Evolutionary conservation across 2,113 vertebrate species (phyloP), one percentile per base, ranked within the genome.

Genomic region (Oryzias celebensis): DNA sequence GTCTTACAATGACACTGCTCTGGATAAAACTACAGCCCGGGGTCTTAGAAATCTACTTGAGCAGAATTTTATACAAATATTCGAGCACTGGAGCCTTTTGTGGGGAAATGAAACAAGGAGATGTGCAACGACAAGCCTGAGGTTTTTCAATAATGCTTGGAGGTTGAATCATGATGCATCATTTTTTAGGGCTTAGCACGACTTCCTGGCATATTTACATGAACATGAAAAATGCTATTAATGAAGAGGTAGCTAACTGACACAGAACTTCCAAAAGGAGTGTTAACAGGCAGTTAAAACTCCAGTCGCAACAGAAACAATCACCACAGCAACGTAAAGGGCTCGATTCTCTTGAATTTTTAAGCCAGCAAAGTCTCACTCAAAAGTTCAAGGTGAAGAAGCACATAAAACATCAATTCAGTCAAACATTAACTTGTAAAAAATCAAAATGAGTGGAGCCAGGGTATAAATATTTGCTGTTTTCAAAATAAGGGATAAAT

Each of bases 351-450:
- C 53, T 68, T 79, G 71, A 52, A 65, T 68, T 71, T 79, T 61
- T 20, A 36, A 59, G 60, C 22, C 20, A 52, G 45, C 57, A 67
- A 66, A 60, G 63, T 74, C 66, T 13, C 10, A 62, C 68, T 84
- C 76, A 85, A 78, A 28, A 80, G 73, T 82, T 77, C 57, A 73
- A 67, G 62, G 54, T 52, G 70, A 77, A 65, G 68, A 64, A 15
- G 64, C 69, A 71, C 69, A 76, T 65, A 69, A 18, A 84, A 77
- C 75, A 84, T 87, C 81, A 82, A 82, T 59, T 14, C 77, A 84
- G 83, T 84, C 79, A 80, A 83, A 79, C 83, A 80, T 83, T 86
- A 85, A 86, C 78, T 87, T 52, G 72, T n/a, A 49, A 31, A 58
- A 57, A 54, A 60, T 20, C 74, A 67, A 83, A 87, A 80, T 81